Evolutionary conservation across 2,113 vertebrate genomes (phyloP).

Genomic region (Corythornis madagascariensis): DNA sequence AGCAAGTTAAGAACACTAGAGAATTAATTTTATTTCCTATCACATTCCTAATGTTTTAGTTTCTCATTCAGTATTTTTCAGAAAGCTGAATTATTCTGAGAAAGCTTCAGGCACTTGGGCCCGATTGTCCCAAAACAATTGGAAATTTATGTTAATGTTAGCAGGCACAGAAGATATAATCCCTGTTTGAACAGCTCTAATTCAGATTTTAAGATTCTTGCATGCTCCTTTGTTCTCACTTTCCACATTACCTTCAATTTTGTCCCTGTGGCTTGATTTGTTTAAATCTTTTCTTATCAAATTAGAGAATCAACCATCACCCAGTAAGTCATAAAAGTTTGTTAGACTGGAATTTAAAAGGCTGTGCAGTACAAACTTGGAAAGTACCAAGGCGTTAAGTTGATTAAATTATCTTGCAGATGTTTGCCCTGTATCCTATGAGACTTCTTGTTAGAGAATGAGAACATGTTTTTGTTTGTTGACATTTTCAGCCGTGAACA

Average conservation of each 20-base stretch:
- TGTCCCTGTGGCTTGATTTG: not conserved
- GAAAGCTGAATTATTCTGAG: not conserved
- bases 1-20: not conserved
- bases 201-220: slow-evolving; percentile 17
- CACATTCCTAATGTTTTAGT: not conserved
- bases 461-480: slow-evolving; percentile 16
- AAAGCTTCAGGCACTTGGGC: not conserved
- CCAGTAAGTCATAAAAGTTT: not conserved
- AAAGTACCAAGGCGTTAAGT: not conserved
- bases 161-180: not conserved
- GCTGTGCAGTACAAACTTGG: not conserved
- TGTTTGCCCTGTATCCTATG: not conserved
- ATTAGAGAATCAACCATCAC: not conserved
- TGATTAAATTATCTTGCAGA: slow-evolving; percentile 18
- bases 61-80: not conserved
- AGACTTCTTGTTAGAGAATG: not conserved
- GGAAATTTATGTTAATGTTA: slow-evolving; percentile 5
- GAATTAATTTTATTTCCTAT: not conserved
- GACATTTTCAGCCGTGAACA: not conserved
- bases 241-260: not conserved
- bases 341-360: not conserved
- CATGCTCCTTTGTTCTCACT: not conserved
- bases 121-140: not conserved
- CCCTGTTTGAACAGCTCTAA: not conserved
- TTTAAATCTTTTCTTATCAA: not conserved